Evolutionary conservation across 2,888 invertebrate species (phyloP), one percentile per base, ranked within the genome.

Genomic region (Molanna angustata): DNA sequence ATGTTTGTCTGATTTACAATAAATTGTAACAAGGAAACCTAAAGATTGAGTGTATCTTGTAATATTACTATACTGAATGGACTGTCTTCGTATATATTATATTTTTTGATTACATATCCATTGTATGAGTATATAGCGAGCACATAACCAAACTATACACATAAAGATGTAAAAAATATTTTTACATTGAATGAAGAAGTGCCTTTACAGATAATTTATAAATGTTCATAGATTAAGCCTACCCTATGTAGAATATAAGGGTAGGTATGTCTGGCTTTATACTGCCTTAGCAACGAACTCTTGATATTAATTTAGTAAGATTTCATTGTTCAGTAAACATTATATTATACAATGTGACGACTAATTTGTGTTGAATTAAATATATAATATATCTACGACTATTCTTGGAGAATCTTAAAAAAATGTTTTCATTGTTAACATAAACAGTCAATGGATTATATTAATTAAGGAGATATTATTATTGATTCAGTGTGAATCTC

Each of bases 251-350:
- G 54, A 54, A 19, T 33, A 32, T 50, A 40, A 27, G 51, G 57
- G 48, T 39, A 18, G 48, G 48, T n/a, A 13, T 40, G 37, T 53
- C 49, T 54, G 54, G 54, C 52, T 57, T 55, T 54, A 48, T 54
- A 54, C 50, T 57, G 57, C 57, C 54, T 57, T 57, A 57, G 54
- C 51, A 51, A 57, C 48, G 46, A 51, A 51, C 41, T 40, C 46
- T 18, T 40, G 20, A 49, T 32, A 49, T 49, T 49, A 32, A 40
- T 41, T 13, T 19, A 13, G n/a, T n/a, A n/a, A n/a, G n/a, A 27
- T 44, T 43, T 50, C 50, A 7, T 27, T 27, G 27, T 27, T 27
- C 27, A 27, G 27, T 27, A 27, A 27, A 45, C 35, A 31, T 40
- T n/a, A n/a, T n/a, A n/a, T n/a, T n/a, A n/a, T n/a, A 16, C 41